Base-by-base conservation (phyloP, 2,113 vertebrate genomes). In the Morone chrysops region DNA sequence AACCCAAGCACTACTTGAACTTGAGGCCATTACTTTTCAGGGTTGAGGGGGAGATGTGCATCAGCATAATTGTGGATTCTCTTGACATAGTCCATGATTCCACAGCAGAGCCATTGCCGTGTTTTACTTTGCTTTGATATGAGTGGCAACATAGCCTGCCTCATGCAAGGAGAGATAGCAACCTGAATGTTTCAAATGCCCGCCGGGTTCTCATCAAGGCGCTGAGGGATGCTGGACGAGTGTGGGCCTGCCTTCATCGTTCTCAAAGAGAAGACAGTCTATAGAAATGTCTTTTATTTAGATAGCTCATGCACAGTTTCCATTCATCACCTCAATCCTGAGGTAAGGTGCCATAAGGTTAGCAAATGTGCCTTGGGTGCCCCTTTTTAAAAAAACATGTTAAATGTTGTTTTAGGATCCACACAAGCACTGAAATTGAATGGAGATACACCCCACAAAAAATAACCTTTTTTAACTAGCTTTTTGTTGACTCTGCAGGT, bases 221-320 rank as follows among this genome's bases (percentile, higher is more conserved):
- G 54, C 74, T 82, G 69, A 87, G 73, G 73, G 92, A 92, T 90
- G 80, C 66, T 60, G 20, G 89, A 83, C 90, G 53, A 92, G 94
- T 91, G 85, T 16, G n/a, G 91, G 53, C 93, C 86, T 93, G 94
- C 79, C 88, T 75, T 75, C 87, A 81, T 86, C 57, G 18, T 9
- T 72, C 61, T 81, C 14, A 83, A 80, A 74, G 57, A 41, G 70
- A 84, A 66, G 50, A 61, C 63, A 31, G 50, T 60, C 80, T 69
- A 54, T 70, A 75, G 66, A 86, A 69, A 76, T 69, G 59, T 72
- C 50, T 90, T 69, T 54, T 77, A 78, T 82, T 86, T 75, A 80
- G 80, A 71, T 17, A 63, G 56, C 53, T 54, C 36, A 31, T 22
- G 8, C 70, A 51, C 38, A 62, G 48, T 83, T 83, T 87, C 57